These are phyloP conservation scores for Cosmorhoe ocellata DNA, from an alignment of 2,888 invertebrate genomes.

Conservation along the genomic window DNA sequence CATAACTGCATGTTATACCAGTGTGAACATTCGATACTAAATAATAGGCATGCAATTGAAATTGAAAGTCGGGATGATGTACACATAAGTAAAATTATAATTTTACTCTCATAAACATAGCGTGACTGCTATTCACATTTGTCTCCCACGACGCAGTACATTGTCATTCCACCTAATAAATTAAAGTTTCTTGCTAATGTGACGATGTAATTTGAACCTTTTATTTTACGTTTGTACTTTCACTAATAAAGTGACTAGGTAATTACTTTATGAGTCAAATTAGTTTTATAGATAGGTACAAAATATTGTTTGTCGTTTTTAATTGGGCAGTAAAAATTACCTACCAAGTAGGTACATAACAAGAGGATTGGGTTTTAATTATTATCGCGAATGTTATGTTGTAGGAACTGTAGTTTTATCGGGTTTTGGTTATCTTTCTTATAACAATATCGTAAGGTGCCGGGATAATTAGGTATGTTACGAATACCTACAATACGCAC, in stretches of 20 bases:
- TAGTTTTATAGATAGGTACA: neutral
- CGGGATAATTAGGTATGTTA: no score
- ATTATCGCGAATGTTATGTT: no score
- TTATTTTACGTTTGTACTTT: constrained; percentile 40
- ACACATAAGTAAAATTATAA: constrained; percentile 53
- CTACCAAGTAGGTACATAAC: no score
- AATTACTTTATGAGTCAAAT: constrained; percentile 5
- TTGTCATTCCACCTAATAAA: constrained; percentile 64
- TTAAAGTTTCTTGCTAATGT: constrained; percentile 48
- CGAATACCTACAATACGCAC: no score
- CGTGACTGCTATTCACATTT: constrained; percentile 64
- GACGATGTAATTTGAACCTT: constrained; percentile 52
- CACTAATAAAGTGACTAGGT: constrained; percentile 36
- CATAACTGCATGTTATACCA: neutral
- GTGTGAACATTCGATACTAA: neutral
- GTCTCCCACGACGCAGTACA: constrained; percentile 70
- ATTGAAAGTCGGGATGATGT: constrained; percentile 64
- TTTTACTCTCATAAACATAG: constrained; percentile 54
- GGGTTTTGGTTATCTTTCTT: no score
- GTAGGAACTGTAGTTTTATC: no score
- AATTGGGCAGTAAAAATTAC: no score
- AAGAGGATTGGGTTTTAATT: no score
- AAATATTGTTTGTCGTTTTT: no score
- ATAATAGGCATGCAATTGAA: constrained; percentile 41
- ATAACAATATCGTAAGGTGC: no score